phyloP scores from a whole-genome alignment of 2,797 vertebrate genomes.

The Pelobates cultripes region DNA sequence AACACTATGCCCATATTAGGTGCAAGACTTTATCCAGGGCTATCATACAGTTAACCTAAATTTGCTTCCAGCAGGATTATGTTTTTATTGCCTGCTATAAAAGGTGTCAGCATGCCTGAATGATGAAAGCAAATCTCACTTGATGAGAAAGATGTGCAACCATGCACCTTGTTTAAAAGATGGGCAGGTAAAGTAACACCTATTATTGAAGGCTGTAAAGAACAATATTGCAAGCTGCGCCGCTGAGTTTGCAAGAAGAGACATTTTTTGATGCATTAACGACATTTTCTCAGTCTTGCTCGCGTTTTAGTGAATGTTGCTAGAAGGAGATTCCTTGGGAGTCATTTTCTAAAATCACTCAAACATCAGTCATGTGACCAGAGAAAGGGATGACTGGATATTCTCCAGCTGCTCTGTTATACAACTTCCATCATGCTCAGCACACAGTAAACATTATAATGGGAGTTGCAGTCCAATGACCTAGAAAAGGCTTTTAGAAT shows the following conservation, averaged over 20 bases:
- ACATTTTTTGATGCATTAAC: neutral
- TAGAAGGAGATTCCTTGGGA: neutral
- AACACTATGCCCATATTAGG: too few relatives aligned
- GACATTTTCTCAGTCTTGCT: neutral
- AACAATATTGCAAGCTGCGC: neutral
- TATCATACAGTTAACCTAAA: constrained; percentile 12
- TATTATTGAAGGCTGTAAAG: neutral
- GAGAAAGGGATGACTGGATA: neutral
- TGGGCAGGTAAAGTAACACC: constrained; percentile 16
- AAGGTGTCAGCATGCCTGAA: neutral
- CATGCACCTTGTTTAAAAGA: constrained; percentile 15
- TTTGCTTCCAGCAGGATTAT: constrained; percentile 19
- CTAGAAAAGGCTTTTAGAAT: too few relatives aligned
- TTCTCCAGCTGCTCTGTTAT: too few relatives aligned
- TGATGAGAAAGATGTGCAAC: constrained; percentile 24
- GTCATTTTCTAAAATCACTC: neutral
- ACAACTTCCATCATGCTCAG: too few relatives aligned
- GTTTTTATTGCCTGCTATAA: too few relatives aligned
- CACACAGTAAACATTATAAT: too few relatives aligned
- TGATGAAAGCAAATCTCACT: neutral
- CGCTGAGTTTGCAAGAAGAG: neutral
- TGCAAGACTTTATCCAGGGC: too few relatives aligned
- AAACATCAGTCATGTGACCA: neutral
- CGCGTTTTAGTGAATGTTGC: constrained; percentile 8
- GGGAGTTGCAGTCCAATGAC: too few relatives aligned